Percentiles rank a stretch among this genome's conserved stretches.
Conservation (phyloP, 2,888 invertebrate species). For the Tuta absoluta region DNA sequence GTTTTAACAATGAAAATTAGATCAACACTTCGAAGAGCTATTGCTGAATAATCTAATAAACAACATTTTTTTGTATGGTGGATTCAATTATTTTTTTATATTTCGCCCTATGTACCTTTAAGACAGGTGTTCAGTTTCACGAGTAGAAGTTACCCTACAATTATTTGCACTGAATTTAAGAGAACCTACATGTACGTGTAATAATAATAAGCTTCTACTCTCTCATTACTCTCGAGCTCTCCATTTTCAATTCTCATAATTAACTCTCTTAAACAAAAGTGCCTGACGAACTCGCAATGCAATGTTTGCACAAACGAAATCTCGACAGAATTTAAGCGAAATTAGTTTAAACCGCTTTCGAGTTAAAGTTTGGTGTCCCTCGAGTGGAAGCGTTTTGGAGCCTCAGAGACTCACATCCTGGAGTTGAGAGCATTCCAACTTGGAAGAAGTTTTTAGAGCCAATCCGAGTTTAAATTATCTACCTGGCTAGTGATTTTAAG, state of each 20-base stretch:
- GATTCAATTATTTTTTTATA: too few relatives aligned
- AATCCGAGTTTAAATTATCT: constrained; percentile 29
- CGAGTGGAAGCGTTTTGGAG: constrained; percentile 52
- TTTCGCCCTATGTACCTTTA: too few relatives aligned
- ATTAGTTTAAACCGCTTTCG: constrained; percentile 59
- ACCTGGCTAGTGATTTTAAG: constrained; percentile 24
- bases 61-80: too few relatives aligned
- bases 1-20: too few relatives aligned
- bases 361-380: constrained; percentile 50
- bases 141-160: too few relatives aligned
- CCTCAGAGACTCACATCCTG: constrained; percentile 46
- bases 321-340: constrained; percentile 50
- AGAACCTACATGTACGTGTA: constrained; percentile 5
- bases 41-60: too few relatives aligned
- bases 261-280: constrained; percentile 28
- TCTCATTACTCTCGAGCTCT: constrained; percentile 2
- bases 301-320: constrained; percentile 36
- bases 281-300: constrained; percentile 29
- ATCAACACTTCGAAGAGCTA: too few relatives aligned
- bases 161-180: too few relatives aligned
- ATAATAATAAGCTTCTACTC: constrained; percentile 14
- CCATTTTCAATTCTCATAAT: constrained; percentile 26
- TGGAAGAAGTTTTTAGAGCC: constrained; percentile 36
- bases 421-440: constrained; percentile 43
- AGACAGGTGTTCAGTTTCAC: too few relatives aligned